Percentiles rank a stretch among this genome's conserved stretches.
These are phyloP conservation scores for Eremophila alpestris DNA, from an alignment of 2,797 vertebrate genomes.

Conservation along the genomic window DNA sequence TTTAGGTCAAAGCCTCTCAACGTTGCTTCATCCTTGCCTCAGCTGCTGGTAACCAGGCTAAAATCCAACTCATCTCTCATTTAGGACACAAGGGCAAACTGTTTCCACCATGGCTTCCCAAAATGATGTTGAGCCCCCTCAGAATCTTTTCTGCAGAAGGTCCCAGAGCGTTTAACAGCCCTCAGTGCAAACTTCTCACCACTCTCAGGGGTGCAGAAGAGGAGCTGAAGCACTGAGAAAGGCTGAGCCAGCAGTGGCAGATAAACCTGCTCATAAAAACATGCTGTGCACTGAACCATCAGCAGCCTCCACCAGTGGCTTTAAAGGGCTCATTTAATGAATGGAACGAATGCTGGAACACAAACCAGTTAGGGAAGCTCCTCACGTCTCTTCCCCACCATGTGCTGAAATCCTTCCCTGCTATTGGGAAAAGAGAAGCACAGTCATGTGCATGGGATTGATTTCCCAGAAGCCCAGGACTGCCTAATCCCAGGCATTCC, in stretches of 20 bases:
- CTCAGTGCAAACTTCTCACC: neutral
- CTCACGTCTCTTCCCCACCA: neutral
- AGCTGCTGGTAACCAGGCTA: neutral
- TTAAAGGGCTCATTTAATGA: neutral
- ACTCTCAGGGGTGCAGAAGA: neutral
- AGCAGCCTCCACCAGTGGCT: neutral
- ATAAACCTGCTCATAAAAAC: neutral
- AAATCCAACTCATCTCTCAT: neutral
- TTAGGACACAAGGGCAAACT: neutral
- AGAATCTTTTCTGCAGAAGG: neutral
- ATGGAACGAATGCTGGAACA: neutral
- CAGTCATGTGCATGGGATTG: neutral
- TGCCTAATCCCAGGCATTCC: conserved; percentile 4
- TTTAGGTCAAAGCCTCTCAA: neutral
- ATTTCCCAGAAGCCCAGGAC: conserved; percentile 37
- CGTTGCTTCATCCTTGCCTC: neutral
- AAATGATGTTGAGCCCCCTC: fast-evolving
- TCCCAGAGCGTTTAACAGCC: neutral
- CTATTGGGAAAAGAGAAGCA: neutral
- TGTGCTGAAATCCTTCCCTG: neutral
- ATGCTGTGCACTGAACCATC: neutral
- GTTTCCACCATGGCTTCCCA: neutral
- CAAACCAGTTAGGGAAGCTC: neutral
- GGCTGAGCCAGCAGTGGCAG: neutral
- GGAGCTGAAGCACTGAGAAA: neutral